Percentiles rank a stretch among this genome's conserved stretches.
Evolutionary conservation across 1,140 invertebrate genomes (phyloP).

Genomic region (Nymphalis io): DNA sequence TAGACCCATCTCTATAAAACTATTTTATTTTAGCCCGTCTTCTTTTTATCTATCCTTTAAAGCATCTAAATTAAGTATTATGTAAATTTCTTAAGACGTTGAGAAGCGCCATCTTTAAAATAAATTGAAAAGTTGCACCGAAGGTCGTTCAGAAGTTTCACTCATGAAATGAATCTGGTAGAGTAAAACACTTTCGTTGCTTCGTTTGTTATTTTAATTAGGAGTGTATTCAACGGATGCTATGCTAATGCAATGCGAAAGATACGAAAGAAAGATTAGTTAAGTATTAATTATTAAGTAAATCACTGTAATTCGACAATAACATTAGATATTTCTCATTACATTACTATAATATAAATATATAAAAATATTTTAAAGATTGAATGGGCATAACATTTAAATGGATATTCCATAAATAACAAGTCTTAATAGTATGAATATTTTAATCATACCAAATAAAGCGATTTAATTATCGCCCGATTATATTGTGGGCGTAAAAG

Average conservation of each 20-base stretch:
- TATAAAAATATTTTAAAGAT: not conserved
- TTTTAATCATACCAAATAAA: slow-evolving; percentile 31
- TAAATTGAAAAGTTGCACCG: slow-evolving; percentile 71
- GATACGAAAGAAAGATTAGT: too few species aligned
- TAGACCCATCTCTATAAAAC: not conserved
- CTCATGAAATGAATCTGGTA: slow-evolving; percentile 69
- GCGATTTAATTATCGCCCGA: slow-evolving; percentile 66
- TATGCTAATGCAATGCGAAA: not conserved
- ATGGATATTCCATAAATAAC: not conserved
- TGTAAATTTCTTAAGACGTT: slow-evolving; percentile 67
- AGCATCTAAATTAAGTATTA: slow-evolving; percentile 50
- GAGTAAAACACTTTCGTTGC: slow-evolving; percentile 73
- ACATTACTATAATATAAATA: not conserved
- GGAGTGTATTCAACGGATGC: slow-evolving; percentile 15
- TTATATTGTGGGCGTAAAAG: slow-evolving; percentile 69
- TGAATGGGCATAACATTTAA: too few species aligned
- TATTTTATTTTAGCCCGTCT: slow-evolving; percentile 1
- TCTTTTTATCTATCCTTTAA: slow-evolving; percentile 31
- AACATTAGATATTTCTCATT: too few species aligned
- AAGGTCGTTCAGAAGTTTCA: slow-evolving; percentile 77
- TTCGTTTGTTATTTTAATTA: slow-evolving; percentile 43
- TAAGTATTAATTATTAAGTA: too few species aligned
- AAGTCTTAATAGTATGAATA: not conserved
- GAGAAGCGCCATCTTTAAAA: slow-evolving; percentile 60
- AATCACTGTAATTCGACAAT: too few species aligned